Conservation (phyloP, 2,113 vertebrate genomes). For the Silurus asotus region DNA sequence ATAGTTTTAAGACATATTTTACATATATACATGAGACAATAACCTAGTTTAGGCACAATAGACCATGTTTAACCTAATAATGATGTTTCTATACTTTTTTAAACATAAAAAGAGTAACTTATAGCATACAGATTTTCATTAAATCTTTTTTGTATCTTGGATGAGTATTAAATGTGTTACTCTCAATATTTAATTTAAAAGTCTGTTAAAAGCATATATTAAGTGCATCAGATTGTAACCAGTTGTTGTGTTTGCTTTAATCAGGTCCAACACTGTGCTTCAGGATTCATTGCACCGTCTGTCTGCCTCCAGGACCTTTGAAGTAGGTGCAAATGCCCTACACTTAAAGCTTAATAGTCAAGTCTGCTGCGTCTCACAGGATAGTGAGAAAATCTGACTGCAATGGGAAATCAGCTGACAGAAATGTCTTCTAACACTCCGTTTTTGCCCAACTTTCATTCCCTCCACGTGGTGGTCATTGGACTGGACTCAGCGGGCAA, state of each 20-base stretch:
- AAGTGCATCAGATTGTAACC: constrained; percentile 43
- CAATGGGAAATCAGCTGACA: constrained; percentile 87
- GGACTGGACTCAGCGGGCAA: constrained; percentile 87
- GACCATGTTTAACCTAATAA: constrained; percentile 38
- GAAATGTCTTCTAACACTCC: constrained; percentile 80
- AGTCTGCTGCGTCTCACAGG: constrained; percentile 60
- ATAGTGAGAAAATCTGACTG: constrained; percentile 57
- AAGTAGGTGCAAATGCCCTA: constrained; percentile 65
- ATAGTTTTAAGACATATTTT: constrained; percentile 37
- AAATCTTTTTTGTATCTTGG: no score
- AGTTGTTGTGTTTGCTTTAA: constrained; percentile 61
- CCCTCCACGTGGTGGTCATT: constrained; percentile 83
- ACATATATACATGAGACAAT: no score
- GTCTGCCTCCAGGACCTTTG: constrained; percentile 55
- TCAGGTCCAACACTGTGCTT: constrained; percentile 59
- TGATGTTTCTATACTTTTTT: neutral
- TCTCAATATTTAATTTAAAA: neutral
- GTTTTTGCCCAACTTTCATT: constrained; percentile 82
- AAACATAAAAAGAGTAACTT: neutral
- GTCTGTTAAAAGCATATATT: constrained; percentile 23
- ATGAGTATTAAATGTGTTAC: neutral
- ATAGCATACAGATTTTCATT: no score
- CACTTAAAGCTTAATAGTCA: constrained; percentile 49
- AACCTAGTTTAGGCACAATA: constrained; percentile 50
- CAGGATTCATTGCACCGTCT: constrained; percentile 43